A percentile compares a stretch with the other conserved stretches of the same genome.
Conservation (phyloP, 2,888 invertebrate species). For the Catocala nupta region DNA sequence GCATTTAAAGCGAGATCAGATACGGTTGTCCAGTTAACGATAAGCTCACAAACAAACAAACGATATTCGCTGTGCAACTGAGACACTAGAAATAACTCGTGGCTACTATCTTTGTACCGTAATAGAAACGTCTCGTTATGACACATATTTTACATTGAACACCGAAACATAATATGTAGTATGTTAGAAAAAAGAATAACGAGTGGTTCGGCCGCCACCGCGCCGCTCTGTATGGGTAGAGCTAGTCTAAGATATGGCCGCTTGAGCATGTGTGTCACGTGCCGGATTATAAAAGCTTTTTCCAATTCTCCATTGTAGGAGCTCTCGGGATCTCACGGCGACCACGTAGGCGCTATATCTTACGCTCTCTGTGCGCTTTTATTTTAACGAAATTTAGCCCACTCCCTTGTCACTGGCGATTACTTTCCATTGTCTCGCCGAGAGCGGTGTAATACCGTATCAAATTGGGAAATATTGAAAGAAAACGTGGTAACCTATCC, state of each 20-base stretch:
- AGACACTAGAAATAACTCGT: slow-evolving; percentile 13
- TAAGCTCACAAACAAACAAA: slow-evolving; percentile 19
- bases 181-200: slow-evolving; percentile 67
- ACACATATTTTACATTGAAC: slow-evolving; percentile 47
- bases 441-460: slow-evolving; percentile 75
- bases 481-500: slow-evolving; percentile 80
- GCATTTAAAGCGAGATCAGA: slow-evolving; percentile 18
- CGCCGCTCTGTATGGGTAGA: slow-evolving; percentile 49
- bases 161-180: slow-evolving; percentile 52
- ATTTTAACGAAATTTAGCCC: slow-evolving; percentile 87
- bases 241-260: slow-evolving; percentile 66
- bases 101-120: slow-evolving; percentile 15
- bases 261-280: slow-evolving; percentile 85
- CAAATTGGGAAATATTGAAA: slow-evolving; percentile 86
- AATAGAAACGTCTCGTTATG: slow-evolving; percentile 32
- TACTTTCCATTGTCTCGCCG: slow-evolving; percentile 83
- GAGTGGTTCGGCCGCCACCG: slow-evolving; percentile 41
- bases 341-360: slow-evolving; percentile 87
- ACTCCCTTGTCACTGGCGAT: slow-evolving; percentile 82
- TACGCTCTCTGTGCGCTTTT: slow-evolving; percentile 84
- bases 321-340: slow-evolving; percentile 78
- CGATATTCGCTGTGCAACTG: slow-evolving; percentile 9
- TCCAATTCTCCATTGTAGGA: slow-evolving; percentile 86
- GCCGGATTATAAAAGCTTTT: slow-evolving; percentile 87
- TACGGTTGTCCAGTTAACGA: slow-evolving; percentile 11